Evolutionary conservation across 2,888 invertebrate species (phyloP), one percentile per base, ranked within the genome.

Genomic region (Cerceris rybyensis): DNA sequence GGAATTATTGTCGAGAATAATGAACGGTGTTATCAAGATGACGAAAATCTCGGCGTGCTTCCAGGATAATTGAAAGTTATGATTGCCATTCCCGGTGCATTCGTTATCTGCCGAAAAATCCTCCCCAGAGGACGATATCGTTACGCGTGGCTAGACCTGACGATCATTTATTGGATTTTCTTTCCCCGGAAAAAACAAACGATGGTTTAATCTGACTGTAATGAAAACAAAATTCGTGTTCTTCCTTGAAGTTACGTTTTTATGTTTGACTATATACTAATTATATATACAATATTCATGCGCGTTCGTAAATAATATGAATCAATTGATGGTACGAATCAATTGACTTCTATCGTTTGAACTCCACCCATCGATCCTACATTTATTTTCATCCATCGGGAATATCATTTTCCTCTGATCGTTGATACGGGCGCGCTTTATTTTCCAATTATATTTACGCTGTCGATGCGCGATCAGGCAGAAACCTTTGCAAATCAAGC

Each of bases 51-150:
- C 61, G 69, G 59, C 79, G 78, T 65, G 68, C 78, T 80, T 85
- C 78, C 70, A 79, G 82, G 82, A 85, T 87, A 87, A 87, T 87
- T 87, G 86, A 86, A 87, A 86, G 81, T 87, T 87, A 87, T 83
- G 81, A 87, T 82, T 84, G 74, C 66, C 68, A 70, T 66, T 65
- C 61, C 43, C 41, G 14, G 66, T 60, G 66, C 69, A 54, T 57
- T 28, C n/a, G 67, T 14, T 46, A 70, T 72, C 52, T 42, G 59
- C 66, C 55, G 70, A 13, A 52, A 70, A 43, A 52, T 17, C 17
- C n/a, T 41, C 16, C 54, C 64, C 64, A 11, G 7, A n/a, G 14
- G 64, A 65, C 14, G 13, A 39, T 16, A 54, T 50, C 28, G 64
- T 13, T 59, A 11, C 55, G n/a, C n/a, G 43, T 39, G 41, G 42